Base-by-base conservation (phyloP, 1,140 invertebrate genomes). In the Delia radicum region DNA sequence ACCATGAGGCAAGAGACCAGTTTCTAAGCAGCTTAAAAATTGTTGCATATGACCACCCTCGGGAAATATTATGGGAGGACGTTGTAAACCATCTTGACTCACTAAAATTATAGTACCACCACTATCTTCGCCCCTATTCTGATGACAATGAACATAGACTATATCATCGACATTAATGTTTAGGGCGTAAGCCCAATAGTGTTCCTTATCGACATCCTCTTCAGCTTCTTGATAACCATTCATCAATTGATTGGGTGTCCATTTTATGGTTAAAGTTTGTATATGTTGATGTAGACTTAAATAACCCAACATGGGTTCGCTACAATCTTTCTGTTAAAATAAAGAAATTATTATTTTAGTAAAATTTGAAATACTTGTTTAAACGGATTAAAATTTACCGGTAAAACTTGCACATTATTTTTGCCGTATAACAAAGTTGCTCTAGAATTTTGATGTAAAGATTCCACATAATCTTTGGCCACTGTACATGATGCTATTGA, bases 341-440 rank as follows among this genome's bases (percentile, higher is more conserved):
- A 18, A 0, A 63, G 26, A 65, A 74, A 74, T 46, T 73, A 26
- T 0, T 1, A 15, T 33, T n/a, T n/a, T n/a, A n/a, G n/a, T n/a
- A 13, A 1, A 4, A 75, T 46, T 71, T n/a, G 0, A 46, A 13
- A 13, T 24, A 0, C 24, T 48, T 15, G 18, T 26, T 31, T 0
- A 33, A 37, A 5, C 18, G 7, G 15, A 3, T 26, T 73, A 13
- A 12, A 15, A 85, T 90, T 90, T 84, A 92, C 91, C 77, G 95
- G 93, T 80, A 95, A 91, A 4, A 98, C 94, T 28, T 92, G 86
- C 3, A 98, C 96, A 87, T 98, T 98, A 87, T 98, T 98, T 87
- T 98, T 98, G n/a, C 96, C 96, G 86, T 97, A 98, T 0, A 98
- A 89, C n/a, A 98, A 88, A 0, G 94, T 94, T 0, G 94, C 93